Base-by-base conservation (phyloP, 2,888 invertebrate genomes). In the Priocnemis perturbator region DNA sequence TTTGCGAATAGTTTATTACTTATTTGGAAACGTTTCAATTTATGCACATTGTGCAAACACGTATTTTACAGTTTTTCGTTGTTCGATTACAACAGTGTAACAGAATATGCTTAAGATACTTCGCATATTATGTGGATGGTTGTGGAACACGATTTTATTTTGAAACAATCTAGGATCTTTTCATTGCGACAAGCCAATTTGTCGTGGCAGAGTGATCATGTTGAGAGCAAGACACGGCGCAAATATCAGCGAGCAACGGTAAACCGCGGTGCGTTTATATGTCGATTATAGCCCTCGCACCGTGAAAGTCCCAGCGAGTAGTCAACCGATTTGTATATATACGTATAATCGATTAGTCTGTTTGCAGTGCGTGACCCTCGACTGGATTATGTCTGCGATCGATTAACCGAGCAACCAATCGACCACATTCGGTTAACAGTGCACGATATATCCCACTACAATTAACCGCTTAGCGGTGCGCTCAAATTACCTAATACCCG, bases 381-480 rank as follows among this genome's bases (percentile, higher is more conserved):
- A 69, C 74, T 77, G 77, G 77, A 80, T 79, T 79, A 77, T 79
- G 76, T 71, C 73, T 79, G 71, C 74, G 72, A 77, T 80, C 79
- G 79, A 80, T 79, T 79, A 78, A 74, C 79, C 67, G 67, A 68
- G 61, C 71, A 71, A 74, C 71, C 72, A 75, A 80, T 79, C 77
- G 73, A 77, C 79, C 77, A 66, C 74, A 80, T 71, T 80, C 77
- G 76, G 77, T 80, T 79, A 79, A 76, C 77, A 77, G 79, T 73
- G 73, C 77, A 69, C 65, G 73, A 78, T 79, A 72, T 79, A 77
- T 75, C 77, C 77, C 71, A 65, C 65, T 77, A 71, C 79, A 77
- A 77, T 79, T 77, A 77, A 79, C 77, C 77, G 79, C 75, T 79
- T 79, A 77, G 77, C 67, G 71, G 76, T 77, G 73, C 72, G 61